These are phyloP conservation scores for Drosophila aldrichi DNA, from an alignment of 2,888 invertebrate genomes.

Conservation along the genomic window DNA sequence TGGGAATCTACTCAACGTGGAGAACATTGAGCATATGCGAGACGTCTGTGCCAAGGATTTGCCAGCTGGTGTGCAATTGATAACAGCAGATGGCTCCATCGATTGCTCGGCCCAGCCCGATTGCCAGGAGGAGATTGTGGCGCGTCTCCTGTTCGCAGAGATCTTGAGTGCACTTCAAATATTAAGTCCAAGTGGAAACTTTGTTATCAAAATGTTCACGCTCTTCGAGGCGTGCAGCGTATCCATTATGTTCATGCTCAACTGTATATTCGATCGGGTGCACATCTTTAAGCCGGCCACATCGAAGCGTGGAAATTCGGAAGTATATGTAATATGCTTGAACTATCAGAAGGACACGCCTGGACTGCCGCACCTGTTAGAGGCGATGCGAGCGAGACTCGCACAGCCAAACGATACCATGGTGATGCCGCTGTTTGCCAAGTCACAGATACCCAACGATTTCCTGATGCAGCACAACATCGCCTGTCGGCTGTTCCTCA, in stretches of 20 bases:
- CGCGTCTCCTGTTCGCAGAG: constrained; percentile 93
- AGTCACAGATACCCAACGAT: constrained; percentile 87
- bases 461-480: constrained; percentile 89
- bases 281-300: constrained; percentile 94
- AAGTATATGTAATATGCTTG: constrained; percentile 93
- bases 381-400: constrained; percentile 56
- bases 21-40: constrained; percentile 89
- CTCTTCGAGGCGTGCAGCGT: constrained; percentile 94
- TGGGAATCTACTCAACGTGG: constrained; percentile 91
- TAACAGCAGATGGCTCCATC: constrained; percentile 98
- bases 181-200: constrained; percentile 89
- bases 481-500: constrained; percentile 89
- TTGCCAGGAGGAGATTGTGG: constrained; percentile 93
- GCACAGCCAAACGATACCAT: constrained; percentile 49
- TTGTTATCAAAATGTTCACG: constrained; percentile 96
- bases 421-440: constrained; percentile 87
- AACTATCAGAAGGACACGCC: constrained; percentile 76
- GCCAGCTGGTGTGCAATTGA: constrained; percentile 87
- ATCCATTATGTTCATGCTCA: constrained; percentile 91
- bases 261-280: constrained; percentile 90
- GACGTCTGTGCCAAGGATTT: constrained; percentile 85
- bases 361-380: constrained; percentile 61
- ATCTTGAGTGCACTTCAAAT: constrained; percentile 90
- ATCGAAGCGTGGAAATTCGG: constrained; percentile 98
- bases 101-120: constrained; percentile 94